Conservation (phyloP, 2,113 vertebrate species). For the Chiloscyllium plagiosum region DNA sequence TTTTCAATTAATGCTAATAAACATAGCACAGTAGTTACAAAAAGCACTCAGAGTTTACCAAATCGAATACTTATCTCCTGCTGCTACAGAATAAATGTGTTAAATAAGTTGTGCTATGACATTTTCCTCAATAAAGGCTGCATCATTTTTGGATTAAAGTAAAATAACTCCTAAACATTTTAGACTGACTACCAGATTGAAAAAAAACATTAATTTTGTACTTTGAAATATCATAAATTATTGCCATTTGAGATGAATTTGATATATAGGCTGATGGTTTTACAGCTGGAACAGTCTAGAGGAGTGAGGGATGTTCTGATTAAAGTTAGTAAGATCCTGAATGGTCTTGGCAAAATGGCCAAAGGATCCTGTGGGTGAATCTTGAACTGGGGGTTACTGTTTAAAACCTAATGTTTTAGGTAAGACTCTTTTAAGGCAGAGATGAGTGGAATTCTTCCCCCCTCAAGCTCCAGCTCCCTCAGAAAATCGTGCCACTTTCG, state of each 20-base stretch:
- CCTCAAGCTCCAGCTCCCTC: no score
- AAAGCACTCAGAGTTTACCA: background rate
- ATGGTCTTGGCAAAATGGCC: no score
- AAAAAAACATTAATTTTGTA: background rate
- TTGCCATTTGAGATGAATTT: background rate
- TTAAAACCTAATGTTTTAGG: no score
- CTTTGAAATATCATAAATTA: background rate
- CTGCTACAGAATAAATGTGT: background rate
- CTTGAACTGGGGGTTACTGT: no score
- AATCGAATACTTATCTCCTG: background rate
- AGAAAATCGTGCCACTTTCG: no score
- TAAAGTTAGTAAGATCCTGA: no score
- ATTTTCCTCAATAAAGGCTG: background rate
- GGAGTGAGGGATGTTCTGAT: no score
- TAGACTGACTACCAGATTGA: background rate
- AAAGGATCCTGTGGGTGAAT: no score
- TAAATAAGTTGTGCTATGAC: background rate
- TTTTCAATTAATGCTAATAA: background rate
- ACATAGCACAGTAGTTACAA: background rate
- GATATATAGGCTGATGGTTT: background rate
- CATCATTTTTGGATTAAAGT: background rate
- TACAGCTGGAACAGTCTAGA: no score
- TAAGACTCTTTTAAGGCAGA: no score
- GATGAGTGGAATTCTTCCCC: no score
- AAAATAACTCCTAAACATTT: background rate